Conservation (phyloP, 2,888 invertebrate species). For the Beris chalybata region DNA sequence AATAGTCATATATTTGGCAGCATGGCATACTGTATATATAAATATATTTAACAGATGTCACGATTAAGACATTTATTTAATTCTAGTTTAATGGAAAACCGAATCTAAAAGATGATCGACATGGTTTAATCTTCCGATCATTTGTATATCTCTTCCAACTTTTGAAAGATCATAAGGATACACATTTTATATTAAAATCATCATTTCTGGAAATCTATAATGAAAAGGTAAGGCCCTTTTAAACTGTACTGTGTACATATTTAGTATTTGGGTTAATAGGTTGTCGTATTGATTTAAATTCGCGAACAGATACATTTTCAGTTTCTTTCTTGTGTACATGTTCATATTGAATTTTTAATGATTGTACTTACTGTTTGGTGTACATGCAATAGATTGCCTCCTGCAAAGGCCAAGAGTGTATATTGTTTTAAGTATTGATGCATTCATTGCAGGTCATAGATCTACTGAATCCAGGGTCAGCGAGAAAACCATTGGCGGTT, state of each 20-base stretch:
- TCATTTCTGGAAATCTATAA: constrained; percentile 96
- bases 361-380: too few species aligned
- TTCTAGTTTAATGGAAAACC: constrained; percentile 66
- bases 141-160: constrained; percentile 87
- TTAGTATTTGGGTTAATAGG: constrained; percentile 26
- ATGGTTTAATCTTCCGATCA: constrained; percentile 87
- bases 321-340: too few species aligned
- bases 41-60: neutral
- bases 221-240: constrained; percentile 74
- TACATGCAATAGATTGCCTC: too few species aligned
- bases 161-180: constrained; percentile 74
- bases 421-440: neutral
- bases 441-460: constrained; percentile 77
- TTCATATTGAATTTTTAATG: too few species aligned
- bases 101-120: constrained; percentile 70
- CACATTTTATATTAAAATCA: constrained; percentile 83
- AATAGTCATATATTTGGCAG: too few species aligned
- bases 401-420: neutral
- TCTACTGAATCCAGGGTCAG: constrained; percentile 82
- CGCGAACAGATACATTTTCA: too few species aligned
- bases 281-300: neutral
- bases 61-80: neutral
- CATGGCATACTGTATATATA: too few species aligned
- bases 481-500: constrained; percentile 77
- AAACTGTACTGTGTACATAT: too few species aligned